These are phyloP conservation scores for Invenusta paracnida DNA, from an alignment of 2,888 invertebrate genomes.

Conservation along the genomic window DNA sequence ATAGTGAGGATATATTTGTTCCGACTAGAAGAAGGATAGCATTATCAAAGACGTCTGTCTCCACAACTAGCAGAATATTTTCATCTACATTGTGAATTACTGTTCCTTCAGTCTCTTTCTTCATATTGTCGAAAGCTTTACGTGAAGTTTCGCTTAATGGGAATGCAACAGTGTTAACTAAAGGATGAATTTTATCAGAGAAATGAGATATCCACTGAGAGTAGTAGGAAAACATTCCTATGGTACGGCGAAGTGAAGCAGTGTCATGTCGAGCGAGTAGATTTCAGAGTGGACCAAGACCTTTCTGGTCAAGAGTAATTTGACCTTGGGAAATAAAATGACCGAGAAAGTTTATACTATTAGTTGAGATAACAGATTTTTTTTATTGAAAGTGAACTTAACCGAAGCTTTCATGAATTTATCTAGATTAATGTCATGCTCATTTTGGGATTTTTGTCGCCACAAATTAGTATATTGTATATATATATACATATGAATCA, in stretches of 20 bases:
- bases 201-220: not conserved
- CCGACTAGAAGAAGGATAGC: constrained; percentile 43
- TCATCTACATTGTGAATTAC: not conserved
- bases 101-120: not conserved
- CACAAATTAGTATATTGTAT: too few species aligned
- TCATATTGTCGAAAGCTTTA: not conserved
- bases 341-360: not conserved
- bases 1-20: constrained; percentile 47
- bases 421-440: constrained; percentile 17
- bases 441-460: not conserved
- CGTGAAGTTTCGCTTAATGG: not conserved
- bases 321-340: constrained; percentile 12
- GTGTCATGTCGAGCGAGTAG: not conserved
- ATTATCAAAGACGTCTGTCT: constrained; percentile 1
- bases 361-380: not conserved
- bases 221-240: constrained; percentile 14
- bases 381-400: constrained; percentile 20
- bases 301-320: constrained; percentile 11
- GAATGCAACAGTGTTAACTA: not conserved
- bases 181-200: not conserved
- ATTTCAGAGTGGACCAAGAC: not conserved
- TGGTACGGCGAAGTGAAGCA: not conserved
- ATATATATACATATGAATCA: constrained; percentile 19
- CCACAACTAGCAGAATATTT: not conserved
- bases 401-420: constrained; percentile 21